Evolutionary conservation across 2,797 vertebrate genomes (phyloP), one percentile per base, ranked within the genome.

Genomic region (Pipistrellus kuhlii): DNA sequence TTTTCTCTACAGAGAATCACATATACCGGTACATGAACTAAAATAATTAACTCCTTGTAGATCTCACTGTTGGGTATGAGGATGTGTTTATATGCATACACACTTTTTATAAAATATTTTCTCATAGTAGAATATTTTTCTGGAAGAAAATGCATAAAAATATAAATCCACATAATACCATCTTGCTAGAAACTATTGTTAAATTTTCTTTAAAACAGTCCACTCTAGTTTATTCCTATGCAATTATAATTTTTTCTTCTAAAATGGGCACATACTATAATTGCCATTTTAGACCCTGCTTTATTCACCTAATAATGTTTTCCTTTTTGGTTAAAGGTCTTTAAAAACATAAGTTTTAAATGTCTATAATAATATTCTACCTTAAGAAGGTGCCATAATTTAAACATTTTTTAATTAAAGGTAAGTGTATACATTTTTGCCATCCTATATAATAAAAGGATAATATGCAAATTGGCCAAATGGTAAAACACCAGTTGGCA

Each of bases 301-400:
- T 94, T 89, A 78, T 73, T 89, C 53, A 92, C 35, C 86, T 90
- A 77, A 91, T 82, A 90, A 96, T 92, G 51, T 81, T 73, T 95
- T 90, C 21, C 27, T 32, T 69, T 84, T 92, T 92, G 62, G 71
- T 81, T 92, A 90, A 94, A 88, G 64, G 59, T 25, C 83, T 89
- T 95, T 62, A 92, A 93, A 95, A 76, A 69, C 51, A 83, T 41
- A 20, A 76, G 81, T 41, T 32, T 55, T 92, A 95, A 88, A 84
- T 84, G 59, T 27, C 35, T 92, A 8, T 27, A 89, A 64, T 75
- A 85, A 88, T 80, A 80, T n/a, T 91, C 80, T 64, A 69, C 75
- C 59, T 96, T 76, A 81, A 78, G 62, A 91, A 88, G 38, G 55
- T 62, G 48, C 66, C 76, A 90, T 84, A 55, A 94, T 80, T 86